phyloP scores from a whole-genome alignment of 2,888 invertebrate genomes.

The Ariolimax columbianus region DNA sequence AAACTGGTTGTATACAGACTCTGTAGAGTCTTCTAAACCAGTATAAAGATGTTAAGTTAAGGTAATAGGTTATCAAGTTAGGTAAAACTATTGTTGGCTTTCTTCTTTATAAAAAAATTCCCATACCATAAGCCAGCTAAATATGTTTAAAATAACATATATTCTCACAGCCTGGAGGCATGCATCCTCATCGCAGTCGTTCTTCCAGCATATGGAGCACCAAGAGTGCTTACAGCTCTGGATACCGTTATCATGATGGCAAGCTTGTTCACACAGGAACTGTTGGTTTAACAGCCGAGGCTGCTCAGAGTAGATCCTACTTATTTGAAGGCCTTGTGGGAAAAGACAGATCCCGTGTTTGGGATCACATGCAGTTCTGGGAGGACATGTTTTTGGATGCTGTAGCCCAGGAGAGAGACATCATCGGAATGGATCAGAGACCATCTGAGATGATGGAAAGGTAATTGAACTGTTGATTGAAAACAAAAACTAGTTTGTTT shows the following conservation, averaged over 20 bases:
- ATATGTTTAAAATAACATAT: not conserved
- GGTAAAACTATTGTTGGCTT: too few relatives aligned
- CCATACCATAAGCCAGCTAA: too few relatives aligned
- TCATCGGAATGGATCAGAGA: slow-evolving; percentile 99
- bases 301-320: slow-evolving; percentile 91
- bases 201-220: slow-evolving; percentile 94
- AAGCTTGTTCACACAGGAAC: slow-evolving; percentile 85
- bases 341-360: slow-evolving; percentile 91
- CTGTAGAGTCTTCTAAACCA: too few relatives aligned
- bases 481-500: too few relatives aligned
- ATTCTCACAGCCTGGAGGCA: slow-evolving; percentile 15
- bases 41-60: too few relatives aligned
- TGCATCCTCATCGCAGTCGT: slow-evolving; percentile 84
- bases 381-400: slow-evolving; percentile 99
- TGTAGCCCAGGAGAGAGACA: slow-evolving; percentile 96
- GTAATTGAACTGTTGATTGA: slow-evolving; percentile 68
- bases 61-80: too few relatives aligned
- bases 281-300: slow-evolving; percentile 87
- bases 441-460: slow-evolving; percentile 99
- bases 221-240: slow-evolving; percentile 92
- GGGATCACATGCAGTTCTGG: slow-evolving; percentile 97
- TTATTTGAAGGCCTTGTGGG: slow-evolving; percentile 88
- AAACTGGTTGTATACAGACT: too few relatives aligned
- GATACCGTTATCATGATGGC: slow-evolving; percentile 91
- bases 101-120: not conserved